Percentiles rank a stretch among this genome's conserved stretches.
These are phyloP conservation scores for Danio tinwini DNA, from an alignment of 2,797 vertebrate species.

Conservation along the genomic window DNA sequence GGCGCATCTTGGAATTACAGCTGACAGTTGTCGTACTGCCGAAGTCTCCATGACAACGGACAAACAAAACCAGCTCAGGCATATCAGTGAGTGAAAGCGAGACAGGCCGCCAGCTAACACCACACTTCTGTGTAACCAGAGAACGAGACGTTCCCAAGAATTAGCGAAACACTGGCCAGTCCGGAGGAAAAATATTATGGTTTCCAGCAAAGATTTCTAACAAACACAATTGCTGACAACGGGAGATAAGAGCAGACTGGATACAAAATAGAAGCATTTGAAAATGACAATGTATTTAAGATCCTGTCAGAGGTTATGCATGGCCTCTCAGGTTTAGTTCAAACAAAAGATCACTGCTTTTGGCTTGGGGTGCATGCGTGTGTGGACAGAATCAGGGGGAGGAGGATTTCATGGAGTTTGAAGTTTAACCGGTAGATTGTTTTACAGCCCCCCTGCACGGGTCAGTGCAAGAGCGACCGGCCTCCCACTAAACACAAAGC, in stretches of 20 bases:
- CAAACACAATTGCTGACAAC: conserved; percentile 24
- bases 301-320: conserved; percentile 9
- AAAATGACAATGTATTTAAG: conserved; percentile 18
- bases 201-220: conserved; percentile 22
- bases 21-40: conserved; percentile 39
- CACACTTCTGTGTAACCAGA: conserved; percentile 40
- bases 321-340: conserved; percentile 9
- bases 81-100: conserved; percentile 22
- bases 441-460: conserved; percentile 42
- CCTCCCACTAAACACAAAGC: conserved; percentile 42
- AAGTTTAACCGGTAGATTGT: conserved; percentile 56
- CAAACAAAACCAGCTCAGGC: conserved; percentile 51
- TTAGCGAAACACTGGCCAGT: conserved; percentile 38
- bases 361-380: conserved; percentile 6
- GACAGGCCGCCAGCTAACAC: conserved; percentile 36
- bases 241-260: conserved; percentile 8
- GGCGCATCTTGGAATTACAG: conserved; percentile 33
- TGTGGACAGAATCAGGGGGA: conserved; percentile 35
- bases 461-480: conserved; percentile 39
- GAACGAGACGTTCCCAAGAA: conserved; percentile 34
- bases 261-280: conserved; percentile 13
- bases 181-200: conserved; percentile 33
- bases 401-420: conserved; percentile 30
- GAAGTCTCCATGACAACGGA: conserved; percentile 49
- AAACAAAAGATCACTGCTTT: conserved; percentile 24